These are phyloP conservation scores for Esperia sulphurella DNA, from an alignment of 2,888 invertebrate genomes.

Conservation along the genomic window DNA sequence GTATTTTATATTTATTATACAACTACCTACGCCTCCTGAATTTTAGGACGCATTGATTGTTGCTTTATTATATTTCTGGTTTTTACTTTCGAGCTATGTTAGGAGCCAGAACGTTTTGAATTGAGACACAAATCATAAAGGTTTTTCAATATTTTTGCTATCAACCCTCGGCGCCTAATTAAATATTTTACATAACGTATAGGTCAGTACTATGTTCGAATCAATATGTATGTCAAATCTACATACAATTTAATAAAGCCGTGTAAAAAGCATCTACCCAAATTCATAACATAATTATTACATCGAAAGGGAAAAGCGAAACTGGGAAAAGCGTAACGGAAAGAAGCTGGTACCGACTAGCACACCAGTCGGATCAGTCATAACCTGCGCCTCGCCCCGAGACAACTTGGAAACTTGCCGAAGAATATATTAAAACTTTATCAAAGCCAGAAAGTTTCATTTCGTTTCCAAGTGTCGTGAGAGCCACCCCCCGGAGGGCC, in stretches of 20 bases:
- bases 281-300: background rate
- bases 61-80: background rate
- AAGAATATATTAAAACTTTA: slow-evolving; percentile 79
- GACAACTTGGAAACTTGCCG: slow-evolving; percentile 64
- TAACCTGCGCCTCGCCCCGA: slow-evolving; percentile 45
- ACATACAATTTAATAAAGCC: too few relatives aligned
- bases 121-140: too few relatives aligned
- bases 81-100: background rate
- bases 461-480: slow-evolving; percentile 53
- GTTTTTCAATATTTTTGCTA: too few relatives aligned
- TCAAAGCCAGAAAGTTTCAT: slow-evolving; percentile 71
- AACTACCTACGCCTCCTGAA: background rate
- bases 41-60: background rate
- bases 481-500: slow-evolving; percentile 28
- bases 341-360: slow-evolving; percentile 24
- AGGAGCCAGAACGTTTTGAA: too few relatives aligned
- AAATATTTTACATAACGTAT: too few relatives aligned
- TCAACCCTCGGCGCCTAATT: too few relatives aligned
- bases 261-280: too few relatives aligned
- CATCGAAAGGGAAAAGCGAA: slow-evolving; percentile 14
- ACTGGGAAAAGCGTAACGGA: slow-evolving; percentile 32
- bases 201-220: too few relatives aligned
- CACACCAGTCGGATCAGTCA: slow-evolving; percentile 29
- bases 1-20: slow-evolving; percentile 15
- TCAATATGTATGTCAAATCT: too few relatives aligned